Conservation (phyloP, 2,113 vertebrate species). For the Cryptomyrus ogoouensis region DNA sequence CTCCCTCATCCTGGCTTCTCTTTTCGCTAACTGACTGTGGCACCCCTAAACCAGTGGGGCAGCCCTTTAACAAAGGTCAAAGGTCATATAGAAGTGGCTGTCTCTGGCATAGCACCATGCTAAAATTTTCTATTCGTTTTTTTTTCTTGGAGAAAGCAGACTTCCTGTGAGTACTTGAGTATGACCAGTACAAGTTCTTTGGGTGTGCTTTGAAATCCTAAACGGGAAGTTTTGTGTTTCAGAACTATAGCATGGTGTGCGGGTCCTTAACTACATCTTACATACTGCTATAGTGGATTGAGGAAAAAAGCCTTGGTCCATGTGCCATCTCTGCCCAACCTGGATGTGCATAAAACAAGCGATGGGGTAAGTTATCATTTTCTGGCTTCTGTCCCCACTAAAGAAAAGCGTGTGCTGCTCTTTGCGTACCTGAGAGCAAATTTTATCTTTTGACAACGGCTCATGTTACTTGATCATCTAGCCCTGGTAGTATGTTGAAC, state of each 20-base stretch:
- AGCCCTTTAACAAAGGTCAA: neutral
- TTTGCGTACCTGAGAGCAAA: neutral
- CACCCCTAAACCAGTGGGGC: neutral
- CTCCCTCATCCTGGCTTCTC: neutral
- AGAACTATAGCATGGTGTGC: neutral
- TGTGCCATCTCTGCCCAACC: constrained; percentile 93
- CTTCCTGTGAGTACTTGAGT: neutral
- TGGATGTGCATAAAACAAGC: constrained; percentile 92
- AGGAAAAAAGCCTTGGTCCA: constrained; percentile 98
- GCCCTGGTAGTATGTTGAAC: neutral
- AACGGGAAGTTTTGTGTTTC: neutral
- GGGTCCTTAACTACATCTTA: constrained; percentile 75
- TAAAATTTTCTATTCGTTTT: neutral
- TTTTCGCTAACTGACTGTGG: neutral
- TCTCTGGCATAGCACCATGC: neutral
- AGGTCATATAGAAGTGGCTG: neutral
- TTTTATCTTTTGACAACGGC: neutral
- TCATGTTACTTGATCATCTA: neutral
- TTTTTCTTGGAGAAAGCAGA: neutral
- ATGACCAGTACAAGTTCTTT: neutral
- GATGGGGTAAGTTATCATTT: constrained; percentile 75
- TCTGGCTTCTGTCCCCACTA: neutral
- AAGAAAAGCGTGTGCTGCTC: neutral
- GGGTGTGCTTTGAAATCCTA: neutral
- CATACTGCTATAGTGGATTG: constrained; percentile 97